Conservation (phyloP, 2,113 vertebrate genomes). For the Mus musculus region DNA sequence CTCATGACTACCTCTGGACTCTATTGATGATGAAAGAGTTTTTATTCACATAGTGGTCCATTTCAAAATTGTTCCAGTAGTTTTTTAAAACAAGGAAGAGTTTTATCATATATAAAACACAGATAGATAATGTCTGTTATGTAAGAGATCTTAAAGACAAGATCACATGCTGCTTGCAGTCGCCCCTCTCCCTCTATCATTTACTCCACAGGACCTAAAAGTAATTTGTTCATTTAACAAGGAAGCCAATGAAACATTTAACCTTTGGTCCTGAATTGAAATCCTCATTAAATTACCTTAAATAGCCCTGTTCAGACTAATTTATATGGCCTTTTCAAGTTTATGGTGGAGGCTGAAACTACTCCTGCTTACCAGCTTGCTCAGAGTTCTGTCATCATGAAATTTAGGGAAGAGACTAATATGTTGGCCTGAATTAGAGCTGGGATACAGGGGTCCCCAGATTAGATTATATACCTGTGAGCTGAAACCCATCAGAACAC, state of each 20-base stretch:
- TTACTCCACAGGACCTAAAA: neutral
- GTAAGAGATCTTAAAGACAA: conserved; percentile 3
- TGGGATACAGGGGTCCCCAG: neutral
- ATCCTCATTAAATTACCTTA: neutral
- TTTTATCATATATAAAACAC: neutral
- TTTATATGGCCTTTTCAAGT: neutral
- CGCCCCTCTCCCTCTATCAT: neutral
- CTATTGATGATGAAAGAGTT: neutral
- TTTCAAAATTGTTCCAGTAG: neutral
- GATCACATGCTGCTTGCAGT: neutral
- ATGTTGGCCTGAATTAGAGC: neutral
- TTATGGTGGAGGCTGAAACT: neutral
- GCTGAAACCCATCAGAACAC: neutral
- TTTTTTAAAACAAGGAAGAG: neutral
- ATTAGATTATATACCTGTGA: neutral
- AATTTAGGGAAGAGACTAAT: neutral
- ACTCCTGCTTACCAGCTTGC: neutral
- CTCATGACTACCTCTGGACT: neutral
- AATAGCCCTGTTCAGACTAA: neutral
- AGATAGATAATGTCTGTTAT: neutral
- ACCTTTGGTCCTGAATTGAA: conserved; percentile 17
- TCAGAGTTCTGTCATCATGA: neutral
- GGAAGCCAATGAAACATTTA: conserved; percentile 35
- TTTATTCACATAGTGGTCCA: neutral
- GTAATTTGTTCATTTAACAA: conserved; percentile 18